phyloP scores from a whole-genome alignment of 2,888 invertebrate species.

The Dryocosmus kuriphilus region DNA sequence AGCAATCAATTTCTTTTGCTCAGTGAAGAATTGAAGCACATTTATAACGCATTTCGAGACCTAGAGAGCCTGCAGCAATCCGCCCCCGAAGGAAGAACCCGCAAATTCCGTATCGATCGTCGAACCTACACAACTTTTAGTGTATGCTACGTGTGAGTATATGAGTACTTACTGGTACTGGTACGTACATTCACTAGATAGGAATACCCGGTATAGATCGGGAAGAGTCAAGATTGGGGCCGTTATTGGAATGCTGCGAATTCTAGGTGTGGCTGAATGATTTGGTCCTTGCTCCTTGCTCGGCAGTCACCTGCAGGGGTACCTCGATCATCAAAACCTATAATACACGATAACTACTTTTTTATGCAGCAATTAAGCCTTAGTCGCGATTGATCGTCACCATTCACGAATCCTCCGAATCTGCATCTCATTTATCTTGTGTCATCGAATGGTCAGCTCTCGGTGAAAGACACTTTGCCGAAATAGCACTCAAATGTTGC shows the following conservation, averaged over 20 bases:
- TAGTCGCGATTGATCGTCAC: constrained; percentile 53
- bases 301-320: constrained; percentile 35
- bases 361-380: constrained; percentile 57
- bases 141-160: background rate
- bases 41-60: background rate
- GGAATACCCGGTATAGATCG: constrained; percentile 56
- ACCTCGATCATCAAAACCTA: too few species aligned
- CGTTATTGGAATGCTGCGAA: constrained; percentile 69
- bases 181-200: background rate
- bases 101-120: constrained; percentile 39
- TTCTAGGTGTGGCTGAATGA: constrained; percentile 72
- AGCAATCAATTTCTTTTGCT: too few species aligned
- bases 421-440: background rate
- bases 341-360: background rate
- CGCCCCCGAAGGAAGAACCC: constrained; percentile 39
- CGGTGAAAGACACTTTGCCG: constrained; percentile 20
- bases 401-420: constrained; percentile 9
- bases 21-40: constrained; percentile 1
- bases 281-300: constrained; percentile 50
- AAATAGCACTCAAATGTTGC: constrained; percentile 18
- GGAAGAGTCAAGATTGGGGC: constrained; percentile 62
- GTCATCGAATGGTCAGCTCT: constrained; percentile 8
- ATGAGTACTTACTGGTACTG: constrained; percentile 1
- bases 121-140: constrained; percentile 27
- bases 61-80: constrained; percentile 12